Evolutionary conservation across 2,797 vertebrate species (phyloP).

Genomic region (Rhinophrynus dorsalis): DNA sequence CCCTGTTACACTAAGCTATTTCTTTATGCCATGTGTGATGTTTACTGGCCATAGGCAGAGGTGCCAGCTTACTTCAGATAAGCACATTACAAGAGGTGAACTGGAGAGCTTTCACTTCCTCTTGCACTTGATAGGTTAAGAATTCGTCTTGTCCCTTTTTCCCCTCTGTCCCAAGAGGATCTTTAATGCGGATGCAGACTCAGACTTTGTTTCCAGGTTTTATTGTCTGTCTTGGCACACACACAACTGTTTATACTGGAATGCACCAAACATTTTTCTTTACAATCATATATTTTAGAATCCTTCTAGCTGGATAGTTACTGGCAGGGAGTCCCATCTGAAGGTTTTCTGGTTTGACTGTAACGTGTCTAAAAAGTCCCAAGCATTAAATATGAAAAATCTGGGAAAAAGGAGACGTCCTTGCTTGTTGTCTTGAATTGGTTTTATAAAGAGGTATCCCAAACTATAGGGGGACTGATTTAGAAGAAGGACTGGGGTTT

Average conservation of each 20-base stretch:
- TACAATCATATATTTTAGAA: not conserved
- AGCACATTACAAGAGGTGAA: too few species aligned
- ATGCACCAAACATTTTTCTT: constrained; percentile 5
- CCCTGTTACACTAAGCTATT: too few species aligned
- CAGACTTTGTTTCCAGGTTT: constrained; percentile 10
- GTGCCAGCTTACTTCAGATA: too few species aligned
- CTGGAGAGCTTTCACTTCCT: too few species aligned
- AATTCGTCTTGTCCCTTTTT: not conserved
- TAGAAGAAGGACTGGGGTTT: too few species aligned
- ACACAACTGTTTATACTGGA: constrained; percentile 3
- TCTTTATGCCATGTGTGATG: too few species aligned
- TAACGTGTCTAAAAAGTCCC: constrained; percentile 11
- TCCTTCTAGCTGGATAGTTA: constrained; percentile 1
- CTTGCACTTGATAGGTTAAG: too few species aligned
- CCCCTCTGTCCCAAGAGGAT: not conserved
- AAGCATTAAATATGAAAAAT: not conserved
- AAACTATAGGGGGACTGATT: too few species aligned
- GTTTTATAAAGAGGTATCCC: too few species aligned
- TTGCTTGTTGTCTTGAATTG: too few species aligned
- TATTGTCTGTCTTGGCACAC: constrained; percentile 23
- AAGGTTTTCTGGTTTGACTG: not conserved
- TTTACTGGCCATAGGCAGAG: too few species aligned
- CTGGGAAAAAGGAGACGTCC: too few species aligned
- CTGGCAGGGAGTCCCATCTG: not conserved
- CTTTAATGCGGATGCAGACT: constrained; percentile 2